Conservation (phyloP, 2,888 invertebrate species). For the Drosophila nr. perissopoda region DNA sequence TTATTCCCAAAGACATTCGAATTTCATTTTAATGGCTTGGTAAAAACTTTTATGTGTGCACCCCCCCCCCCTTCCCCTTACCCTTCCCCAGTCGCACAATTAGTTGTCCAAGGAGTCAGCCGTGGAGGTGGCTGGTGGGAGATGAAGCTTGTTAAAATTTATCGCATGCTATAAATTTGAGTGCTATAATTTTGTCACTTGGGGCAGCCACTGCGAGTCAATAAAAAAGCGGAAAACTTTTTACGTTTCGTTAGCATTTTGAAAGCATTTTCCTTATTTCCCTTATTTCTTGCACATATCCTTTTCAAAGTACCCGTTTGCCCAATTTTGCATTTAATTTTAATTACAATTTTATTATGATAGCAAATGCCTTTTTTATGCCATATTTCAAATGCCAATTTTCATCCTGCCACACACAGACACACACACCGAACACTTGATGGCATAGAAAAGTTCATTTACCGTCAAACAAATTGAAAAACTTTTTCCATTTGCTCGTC, state of each 20-base stretch:
- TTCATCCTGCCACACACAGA: constrained; percentile 29
- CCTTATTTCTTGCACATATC: constrained; percentile 23
- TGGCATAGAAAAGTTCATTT: constrained; percentile 67
- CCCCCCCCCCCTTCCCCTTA: not conserved
- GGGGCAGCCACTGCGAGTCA: constrained; percentile 43
- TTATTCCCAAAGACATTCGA: constrained; percentile 19
- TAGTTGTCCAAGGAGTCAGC: constrained; percentile 36
- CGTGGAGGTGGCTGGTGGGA: constrained; percentile 1
- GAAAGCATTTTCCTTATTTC: constrained; percentile 36
- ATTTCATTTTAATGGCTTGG: constrained; percentile 47
- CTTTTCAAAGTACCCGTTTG: constrained; percentile 33
- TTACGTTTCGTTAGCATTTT: constrained; percentile 63
- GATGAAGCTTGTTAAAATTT: constrained; percentile 65
- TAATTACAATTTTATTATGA: constrained; percentile 76
- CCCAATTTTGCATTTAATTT: constrained; percentile 60
- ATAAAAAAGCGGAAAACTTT: constrained; percentile 61
- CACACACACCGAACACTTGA: constrained; percentile 27
- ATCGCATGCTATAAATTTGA: constrained; percentile 74
- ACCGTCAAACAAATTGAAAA: constrained; percentile 78
- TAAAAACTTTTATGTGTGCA: constrained; percentile 49
- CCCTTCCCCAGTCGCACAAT: constrained; percentile 36
- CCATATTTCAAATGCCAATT: constrained; percentile 65
- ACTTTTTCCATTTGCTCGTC: constrained; percentile 73
- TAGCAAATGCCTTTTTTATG: constrained; percentile 65
- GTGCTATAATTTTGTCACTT: constrained; percentile 72